phyloP scores from a whole-genome alignment of 2,113 vertebrate genomes.

The Chloebia gouldiae region DNA sequence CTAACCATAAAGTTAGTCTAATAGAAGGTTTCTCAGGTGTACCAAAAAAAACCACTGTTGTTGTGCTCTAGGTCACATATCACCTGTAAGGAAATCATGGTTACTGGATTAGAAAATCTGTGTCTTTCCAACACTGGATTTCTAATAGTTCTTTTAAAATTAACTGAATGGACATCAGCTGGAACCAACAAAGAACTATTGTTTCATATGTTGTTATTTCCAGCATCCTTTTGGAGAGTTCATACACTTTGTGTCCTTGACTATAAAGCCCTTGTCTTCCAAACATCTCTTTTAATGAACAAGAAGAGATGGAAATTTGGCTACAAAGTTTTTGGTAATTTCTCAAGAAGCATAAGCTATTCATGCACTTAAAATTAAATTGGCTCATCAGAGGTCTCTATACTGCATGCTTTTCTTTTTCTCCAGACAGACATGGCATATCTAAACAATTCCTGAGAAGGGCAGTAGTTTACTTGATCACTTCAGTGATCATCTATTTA shows the following conservation, averaged over 20 bases:
- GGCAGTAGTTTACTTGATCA: neutral
- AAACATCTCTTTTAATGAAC: constrained; percentile 24
- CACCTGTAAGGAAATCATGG: neutral
- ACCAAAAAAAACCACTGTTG: neutral
- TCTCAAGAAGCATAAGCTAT: neutral
- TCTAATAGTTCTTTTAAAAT: neutral
- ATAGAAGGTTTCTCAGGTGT: neutral
- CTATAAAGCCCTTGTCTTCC: neutral
- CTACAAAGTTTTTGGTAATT: neutral
- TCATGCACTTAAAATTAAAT: neutral
- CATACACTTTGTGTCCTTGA: neutral
- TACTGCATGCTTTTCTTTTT: neutral
- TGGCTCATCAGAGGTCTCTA: neutral
- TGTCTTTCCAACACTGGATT: neutral
- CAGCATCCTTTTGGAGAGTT: neutral
- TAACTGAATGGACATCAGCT: neutral
- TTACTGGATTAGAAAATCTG: constrained; percentile 2
- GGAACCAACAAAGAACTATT: neutral
- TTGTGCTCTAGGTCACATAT: neutral
- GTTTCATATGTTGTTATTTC: neutral
- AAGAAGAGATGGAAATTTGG: neutral
- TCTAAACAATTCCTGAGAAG: neutral
- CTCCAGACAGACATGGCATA: neutral
- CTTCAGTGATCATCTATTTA: neutral
- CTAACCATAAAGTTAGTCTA: neutral